These are phyloP conservation scores for Meiosimyza platycephala DNA, from an alignment of 2,888 invertebrate species.

Conservation along the genomic window DNA sequence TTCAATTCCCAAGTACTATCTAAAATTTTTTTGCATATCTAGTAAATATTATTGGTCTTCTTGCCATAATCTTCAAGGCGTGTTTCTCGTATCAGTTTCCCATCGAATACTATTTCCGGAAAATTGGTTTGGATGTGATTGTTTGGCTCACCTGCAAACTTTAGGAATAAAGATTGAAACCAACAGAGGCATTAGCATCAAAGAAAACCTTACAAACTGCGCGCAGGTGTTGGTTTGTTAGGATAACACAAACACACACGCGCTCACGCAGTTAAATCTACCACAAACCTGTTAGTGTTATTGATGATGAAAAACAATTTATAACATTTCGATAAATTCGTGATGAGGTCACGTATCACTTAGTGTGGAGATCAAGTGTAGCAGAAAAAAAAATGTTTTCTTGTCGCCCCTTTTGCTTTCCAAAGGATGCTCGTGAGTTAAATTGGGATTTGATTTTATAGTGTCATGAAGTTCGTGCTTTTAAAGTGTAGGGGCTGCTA, in stretches of 20 bases:
- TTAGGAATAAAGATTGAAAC: too few species aligned
- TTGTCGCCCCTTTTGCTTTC: neutral
- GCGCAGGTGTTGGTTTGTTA: neutral
- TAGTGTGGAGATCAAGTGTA: conserved; percentile 25
- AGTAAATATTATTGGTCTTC: too few species aligned
- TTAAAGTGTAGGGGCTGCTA: neutral
- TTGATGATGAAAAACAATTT: conserved; percentile 39
- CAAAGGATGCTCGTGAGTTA: neutral
- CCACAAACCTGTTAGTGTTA: neutral
- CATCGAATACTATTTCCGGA: too few species aligned
- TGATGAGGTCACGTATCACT: conserved; percentile 57
- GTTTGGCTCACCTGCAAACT: too few species aligned
- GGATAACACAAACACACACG: neutral
- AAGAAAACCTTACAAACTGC: neutral
- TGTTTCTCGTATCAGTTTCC: too few species aligned
- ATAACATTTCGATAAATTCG: conserved; percentile 44
- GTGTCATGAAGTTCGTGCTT: neutral
- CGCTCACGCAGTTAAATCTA: too few species aligned
- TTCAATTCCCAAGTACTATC: too few species aligned
- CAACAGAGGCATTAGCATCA: neutral
- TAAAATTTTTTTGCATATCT: too few species aligned
- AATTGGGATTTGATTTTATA: neutral
- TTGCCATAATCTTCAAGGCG: too few species aligned
- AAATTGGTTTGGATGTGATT: too few species aligned
- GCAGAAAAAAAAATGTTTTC: neutral